A percentile compares a stretch with the other conserved stretches of the same genome.
phyloP scores from a whole-genome alignment of 2,888 invertebrate genomes.

The Apomyelois bistriatella region DNA sequence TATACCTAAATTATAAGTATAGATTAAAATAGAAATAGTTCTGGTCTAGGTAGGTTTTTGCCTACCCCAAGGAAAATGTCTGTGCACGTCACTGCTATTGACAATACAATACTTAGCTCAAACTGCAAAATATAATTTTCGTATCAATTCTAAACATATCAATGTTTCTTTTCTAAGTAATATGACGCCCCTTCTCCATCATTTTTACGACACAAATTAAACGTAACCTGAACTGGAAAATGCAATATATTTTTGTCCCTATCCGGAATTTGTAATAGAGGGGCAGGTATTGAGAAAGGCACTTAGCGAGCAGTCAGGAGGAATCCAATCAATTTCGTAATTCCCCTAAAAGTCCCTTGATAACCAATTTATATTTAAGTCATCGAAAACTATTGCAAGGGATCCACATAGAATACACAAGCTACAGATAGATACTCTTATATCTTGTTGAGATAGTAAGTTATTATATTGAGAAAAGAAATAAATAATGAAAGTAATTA shows the following conservation, averaged over 20 bases:
- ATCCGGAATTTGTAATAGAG: constrained; percentile 7
- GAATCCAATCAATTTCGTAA: constrained; percentile 13
- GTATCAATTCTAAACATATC: too few species aligned
- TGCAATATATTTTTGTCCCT: constrained; percentile 7
- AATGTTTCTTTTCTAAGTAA: too few species aligned
- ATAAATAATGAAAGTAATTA: too few species aligned
- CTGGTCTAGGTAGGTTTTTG: too few species aligned
- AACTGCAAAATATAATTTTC: too few species aligned
- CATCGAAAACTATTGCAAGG: constrained; percentile 12
- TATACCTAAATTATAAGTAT: too few species aligned
- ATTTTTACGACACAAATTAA: constrained; percentile 1
- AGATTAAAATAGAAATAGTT: too few species aligned
- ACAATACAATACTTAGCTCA: too few species aligned
- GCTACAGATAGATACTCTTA: background rate
- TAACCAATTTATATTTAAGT: constrained; percentile 16
- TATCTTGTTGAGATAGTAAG: too few species aligned
- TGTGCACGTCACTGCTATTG: too few species aligned
- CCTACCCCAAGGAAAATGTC: too few species aligned
- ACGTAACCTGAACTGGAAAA: background rate
- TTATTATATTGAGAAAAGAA: too few species aligned
- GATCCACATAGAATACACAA: background rate
- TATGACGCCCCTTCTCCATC: background rate
- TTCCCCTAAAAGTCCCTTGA: constrained; percentile 14
- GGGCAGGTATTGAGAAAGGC: constrained; percentile 11
- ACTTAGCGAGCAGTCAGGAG: constrained; percentile 13